These are phyloP conservation scores for Tolypeutes matacus DNA, from an alignment of 2,797 vertebrate species.

Conservation along the genomic window DNA sequence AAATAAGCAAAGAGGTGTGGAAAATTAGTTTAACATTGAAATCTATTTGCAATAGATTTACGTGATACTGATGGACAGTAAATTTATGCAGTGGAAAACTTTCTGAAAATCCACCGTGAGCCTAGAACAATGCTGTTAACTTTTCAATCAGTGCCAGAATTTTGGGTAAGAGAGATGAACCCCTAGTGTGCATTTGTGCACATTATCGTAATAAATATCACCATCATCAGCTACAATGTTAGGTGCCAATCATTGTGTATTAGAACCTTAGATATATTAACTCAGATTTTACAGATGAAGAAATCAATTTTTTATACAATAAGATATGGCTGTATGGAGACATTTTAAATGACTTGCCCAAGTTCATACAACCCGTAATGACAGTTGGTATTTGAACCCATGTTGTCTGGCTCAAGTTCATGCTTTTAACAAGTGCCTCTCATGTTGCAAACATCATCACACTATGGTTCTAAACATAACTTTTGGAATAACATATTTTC, in stretches of 20 bases:
- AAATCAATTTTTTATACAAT: neutral
- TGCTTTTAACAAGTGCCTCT: neutral
- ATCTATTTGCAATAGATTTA: neutral
- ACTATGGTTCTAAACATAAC: neutral
- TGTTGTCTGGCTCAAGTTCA: neutral
- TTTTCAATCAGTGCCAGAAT: neutral
- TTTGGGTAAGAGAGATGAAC: neutral
- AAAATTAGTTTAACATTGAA: neutral
- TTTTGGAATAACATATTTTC: neutral
- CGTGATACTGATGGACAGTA: neutral
- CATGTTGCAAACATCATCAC: neutral
- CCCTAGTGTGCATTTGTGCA: neutral
- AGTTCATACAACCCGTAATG: neutral
- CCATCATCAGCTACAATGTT: neutral
- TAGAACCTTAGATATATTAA: neutral
- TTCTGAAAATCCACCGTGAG: neutral
- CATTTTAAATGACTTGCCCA: neutral
- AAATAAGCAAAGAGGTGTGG: neutral
- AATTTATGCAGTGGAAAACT: neutral
- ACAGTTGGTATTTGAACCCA: neutral
- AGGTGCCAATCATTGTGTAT: neutral
- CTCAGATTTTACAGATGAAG: neutral
- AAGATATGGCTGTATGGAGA: neutral
- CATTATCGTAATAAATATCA: neutral
- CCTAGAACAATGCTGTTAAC: neutral